Base-by-base conservation (phyloP, 1,140 invertebrate genomes). In the Achroia grisella region DNA sequence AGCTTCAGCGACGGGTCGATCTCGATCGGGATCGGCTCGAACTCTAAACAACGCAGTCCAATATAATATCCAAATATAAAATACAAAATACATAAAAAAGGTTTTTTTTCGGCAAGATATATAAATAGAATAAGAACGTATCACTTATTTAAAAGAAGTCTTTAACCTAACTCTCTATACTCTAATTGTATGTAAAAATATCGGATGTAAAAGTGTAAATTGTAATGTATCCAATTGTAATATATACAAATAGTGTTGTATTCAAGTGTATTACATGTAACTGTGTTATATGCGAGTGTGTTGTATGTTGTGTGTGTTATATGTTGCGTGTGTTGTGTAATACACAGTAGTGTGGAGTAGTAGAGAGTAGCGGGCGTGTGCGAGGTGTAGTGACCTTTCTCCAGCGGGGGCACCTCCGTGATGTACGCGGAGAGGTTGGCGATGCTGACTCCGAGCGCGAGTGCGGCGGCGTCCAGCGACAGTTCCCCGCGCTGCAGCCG, bases 401-500 rank as follows among this genome's bases (percentile, higher is more conserved):
- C 57, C 0, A 44, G 36, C 0, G 58, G 52, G 1, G 45, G 31
- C 0, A 63, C 35, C 28, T 79, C 74, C 0, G 72, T 60, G 11
- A 93, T 69, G 66, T 93, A 93, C 23, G 90, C 92, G 1, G 91
- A 91, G 6, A 93, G 75, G 37, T 91, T 92, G 50, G 90, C 89
- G 37, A 92, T 90, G 46, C 91, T 91, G 30, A 93, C 91, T 44
- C 93, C 93, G 1, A 93, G 81, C 62, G 92, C 90, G 68, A 92
- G 90, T 0, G 92, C 91, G 0, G 92, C 92, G 8, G 90, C 86
- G 53, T 91, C 91, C 23, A 93, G 65, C 0, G 91, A 89, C 28
- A 93, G 88, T 60, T 93, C 92, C 54, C 92, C 92, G 4, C 91
- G 80, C 67, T 92, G 91, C 10, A 93, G 78, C 52, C 92, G 91